Evolutionary conservation across 2,113 vertebrate species (phyloP).

Genomic region (Phyllostomus hastatus): DNA sequence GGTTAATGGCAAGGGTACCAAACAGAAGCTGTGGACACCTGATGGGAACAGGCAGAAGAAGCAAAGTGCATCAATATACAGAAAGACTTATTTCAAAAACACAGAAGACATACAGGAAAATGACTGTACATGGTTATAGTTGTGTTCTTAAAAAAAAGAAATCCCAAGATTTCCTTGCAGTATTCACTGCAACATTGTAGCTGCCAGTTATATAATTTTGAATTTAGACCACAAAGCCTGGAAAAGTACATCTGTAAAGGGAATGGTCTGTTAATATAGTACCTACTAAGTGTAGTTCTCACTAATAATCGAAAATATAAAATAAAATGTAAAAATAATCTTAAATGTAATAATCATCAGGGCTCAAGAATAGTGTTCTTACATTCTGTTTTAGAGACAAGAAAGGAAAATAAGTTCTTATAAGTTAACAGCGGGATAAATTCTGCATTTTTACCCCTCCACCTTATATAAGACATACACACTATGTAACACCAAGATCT

Average conservation of each 20-base stretch:
- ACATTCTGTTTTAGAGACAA: neutral
- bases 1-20: neutral
- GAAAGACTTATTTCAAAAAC: neutral
- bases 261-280: neutral
- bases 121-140: fast-evolving
- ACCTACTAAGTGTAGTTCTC: fast-evolving
- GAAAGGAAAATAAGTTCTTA: neutral
- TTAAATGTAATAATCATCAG: neutral
- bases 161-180: neutral
- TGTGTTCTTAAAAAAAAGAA: neutral
- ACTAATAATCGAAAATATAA: neutral
- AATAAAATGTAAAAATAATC: neutral
- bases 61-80: neutral
- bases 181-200: neutral
- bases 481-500: neutral
- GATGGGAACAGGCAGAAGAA: too few relatives aligned
- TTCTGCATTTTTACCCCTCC: neutral
- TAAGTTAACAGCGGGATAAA: neutral
- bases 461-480: neutral
- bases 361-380: neutral
- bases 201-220: neutral
- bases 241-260: neutral
- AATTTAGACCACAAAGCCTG: neutral
- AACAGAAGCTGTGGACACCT: neutral
- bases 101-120: neutral